A percentile compares a stretch with the other conserved stretches of the same genome.
Evolutionary conservation across 2,113 vertebrate species (phyloP).

Genomic region (Chrysochloris asiatica): DNA sequence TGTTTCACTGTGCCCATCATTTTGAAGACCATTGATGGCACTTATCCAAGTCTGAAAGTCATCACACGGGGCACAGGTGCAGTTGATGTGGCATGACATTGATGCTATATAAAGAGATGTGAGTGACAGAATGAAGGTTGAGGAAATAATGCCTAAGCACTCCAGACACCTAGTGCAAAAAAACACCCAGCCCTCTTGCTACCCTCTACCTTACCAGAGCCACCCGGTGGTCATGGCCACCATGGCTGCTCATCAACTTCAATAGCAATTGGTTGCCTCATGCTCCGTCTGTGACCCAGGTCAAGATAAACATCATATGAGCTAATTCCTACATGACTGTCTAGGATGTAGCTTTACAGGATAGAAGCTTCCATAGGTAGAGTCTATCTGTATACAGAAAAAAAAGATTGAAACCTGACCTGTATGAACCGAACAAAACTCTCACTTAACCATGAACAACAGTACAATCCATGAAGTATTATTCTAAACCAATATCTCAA

Average conservation of each 20-base stretch:
- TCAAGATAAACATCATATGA: slow-evolving; percentile 6
- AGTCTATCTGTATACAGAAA: slow-evolving; percentile 22
- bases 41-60: slow-evolving; percentile 71
- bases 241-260: slow-evolving; percentile 8
- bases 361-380: neutral
- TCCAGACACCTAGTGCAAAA: slow-evolving; percentile 8
- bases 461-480: neutral
- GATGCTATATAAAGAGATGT: slow-evolving; percentile 36
- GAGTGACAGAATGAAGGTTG: slow-evolving; percentile 56
- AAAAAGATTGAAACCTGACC: neutral
- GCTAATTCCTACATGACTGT: neutral
- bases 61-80: slow-evolving; percentile 65
- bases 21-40: slow-evolving; percentile 36
- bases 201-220: neutral
- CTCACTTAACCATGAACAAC: neutral
- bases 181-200: neutral
- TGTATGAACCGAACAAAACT: neutral
- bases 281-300: neutral
- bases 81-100: slow-evolving; percentile 68
- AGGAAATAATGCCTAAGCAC: neutral
- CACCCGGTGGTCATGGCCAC: neutral
- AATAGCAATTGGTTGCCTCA: slow-evolving; percentile 18
- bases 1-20: slow-evolving; percentile 51
- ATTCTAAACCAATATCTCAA: neutral
- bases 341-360: neutral